Evolutionary conservation across 1,140 invertebrate genomes (phyloP).

Genomic region (Neotoxoptera formosana): DNA sequence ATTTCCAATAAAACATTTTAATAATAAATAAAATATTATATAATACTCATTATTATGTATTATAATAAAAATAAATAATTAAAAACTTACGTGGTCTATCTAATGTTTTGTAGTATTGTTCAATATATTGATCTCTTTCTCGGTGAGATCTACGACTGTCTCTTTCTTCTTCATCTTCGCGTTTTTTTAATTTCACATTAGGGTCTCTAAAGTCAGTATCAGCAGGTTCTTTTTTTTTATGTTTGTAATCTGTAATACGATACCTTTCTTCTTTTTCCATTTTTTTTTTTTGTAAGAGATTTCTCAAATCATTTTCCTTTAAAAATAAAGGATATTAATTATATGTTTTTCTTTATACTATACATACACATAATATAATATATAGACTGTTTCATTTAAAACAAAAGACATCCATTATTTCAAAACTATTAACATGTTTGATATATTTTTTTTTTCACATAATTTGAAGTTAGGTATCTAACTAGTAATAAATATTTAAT

Average conservation of each 20-base stretch:
- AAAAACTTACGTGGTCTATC: slow-evolving; percentile 46
- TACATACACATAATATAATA: not conserved
- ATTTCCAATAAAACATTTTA: not conserved
- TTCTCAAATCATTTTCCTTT: slow-evolving; percentile 57
- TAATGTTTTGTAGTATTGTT: slow-evolving; percentile 50
- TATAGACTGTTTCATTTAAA: not conserved
- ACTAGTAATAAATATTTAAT: not conserved
- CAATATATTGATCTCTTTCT: slow-evolving; percentile 55
- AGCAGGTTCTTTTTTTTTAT: slow-evolving; percentile 6
- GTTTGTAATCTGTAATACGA: slow-evolving; percentile 46
- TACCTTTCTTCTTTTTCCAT: slow-evolving; percentile 53
- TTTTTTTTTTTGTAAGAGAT: slow-evolving; percentile 55
- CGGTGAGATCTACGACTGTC: slow-evolving; percentile 14
- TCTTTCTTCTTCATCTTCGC: slow-evolving; percentile 45
- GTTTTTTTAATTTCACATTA: slow-evolving; percentile 42
- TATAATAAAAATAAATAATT: slow-evolving; percentile 7
- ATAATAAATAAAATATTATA: not conserved
- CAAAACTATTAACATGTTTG: not conserved
- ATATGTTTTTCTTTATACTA: not conserved
- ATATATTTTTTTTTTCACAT: not conserved
- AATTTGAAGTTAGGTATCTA: not conserved
- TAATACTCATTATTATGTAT: not conserved
- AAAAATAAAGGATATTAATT: not conserved
- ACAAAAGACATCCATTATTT: no score
- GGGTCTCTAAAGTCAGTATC: slow-evolving; percentile 31